Evolutionary conservation across 2,888 invertebrate species (phyloP).

Genomic region (Ophraella communa): DNA sequence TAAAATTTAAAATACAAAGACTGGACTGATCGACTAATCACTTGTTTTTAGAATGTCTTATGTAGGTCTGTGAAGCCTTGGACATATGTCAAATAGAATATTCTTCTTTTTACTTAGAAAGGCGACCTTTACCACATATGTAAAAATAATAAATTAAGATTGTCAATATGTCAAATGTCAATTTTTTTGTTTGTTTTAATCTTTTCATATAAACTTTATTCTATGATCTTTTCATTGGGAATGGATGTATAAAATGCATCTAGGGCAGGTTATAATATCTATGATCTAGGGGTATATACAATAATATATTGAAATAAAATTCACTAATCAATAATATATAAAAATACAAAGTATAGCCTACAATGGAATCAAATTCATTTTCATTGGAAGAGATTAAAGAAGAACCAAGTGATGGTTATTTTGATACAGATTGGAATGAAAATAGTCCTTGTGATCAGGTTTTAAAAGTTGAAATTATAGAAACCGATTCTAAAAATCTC

Average conservation of each 20-base stretch:
- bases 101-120: neutral
- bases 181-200: no score
- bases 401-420: slow-evolving; percentile 24
- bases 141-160: no score
- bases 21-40: no score
- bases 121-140: no score
- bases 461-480: slow-evolving; percentile 32
- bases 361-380: slow-evolving; percentile 10
- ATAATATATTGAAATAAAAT: neutral
- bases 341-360: neutral
- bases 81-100: no score
- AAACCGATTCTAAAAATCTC: slow-evolving; percentile 18
- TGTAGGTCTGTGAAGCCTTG: neutral
- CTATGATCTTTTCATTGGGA: no score
- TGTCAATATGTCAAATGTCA: neutral
- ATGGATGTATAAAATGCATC: no score
- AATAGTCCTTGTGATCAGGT: slow-evolving; percentile 24
- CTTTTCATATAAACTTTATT: no score
- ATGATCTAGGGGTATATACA: no score
- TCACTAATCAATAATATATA: neutral
- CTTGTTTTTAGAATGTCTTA: no score
- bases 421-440: slow-evolving; percentile 26
- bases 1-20: no score
- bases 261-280: no score
- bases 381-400: slow-evolving; percentile 14